Evolutionary conservation across 2,113 vertebrate genomes (phyloP).

Genomic region (Rhynchomys soricoides): DNA sequence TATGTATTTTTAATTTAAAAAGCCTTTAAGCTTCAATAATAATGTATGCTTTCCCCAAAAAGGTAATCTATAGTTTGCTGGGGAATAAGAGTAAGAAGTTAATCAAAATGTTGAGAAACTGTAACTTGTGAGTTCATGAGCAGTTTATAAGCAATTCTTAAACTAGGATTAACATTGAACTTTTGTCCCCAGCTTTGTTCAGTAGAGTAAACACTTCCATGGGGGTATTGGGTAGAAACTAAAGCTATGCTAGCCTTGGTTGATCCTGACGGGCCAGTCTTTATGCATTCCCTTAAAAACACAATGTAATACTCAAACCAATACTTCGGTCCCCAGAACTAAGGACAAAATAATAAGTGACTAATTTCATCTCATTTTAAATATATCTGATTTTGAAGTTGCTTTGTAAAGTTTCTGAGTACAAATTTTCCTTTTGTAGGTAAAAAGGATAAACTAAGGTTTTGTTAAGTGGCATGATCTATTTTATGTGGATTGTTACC

Average conservation of each 20-base stretch:
- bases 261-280: not conserved
- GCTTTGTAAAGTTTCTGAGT: conserved; percentile 15
- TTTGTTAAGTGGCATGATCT: not conserved
- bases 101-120: not conserved
- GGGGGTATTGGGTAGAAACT: not conserved
- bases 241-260: not conserved
- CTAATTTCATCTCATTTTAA: not conserved
- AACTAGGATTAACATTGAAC: not conserved
- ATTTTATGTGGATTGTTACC: not conserved
- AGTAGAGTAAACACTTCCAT: not conserved
- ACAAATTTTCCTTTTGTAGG: not conserved
- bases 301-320: not conserved
- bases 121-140: not conserved
- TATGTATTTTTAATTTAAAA: not conserved
- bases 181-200: not conserved
- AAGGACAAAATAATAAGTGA: not conserved
- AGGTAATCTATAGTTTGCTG: not conserved
- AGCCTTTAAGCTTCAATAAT: not conserved
- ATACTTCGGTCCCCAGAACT: not conserved
- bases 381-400: not conserved
- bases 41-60: not conserved
- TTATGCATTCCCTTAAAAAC: not conserved
- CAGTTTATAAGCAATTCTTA: not conserved
- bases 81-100: not conserved
- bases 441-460: not conserved